Conservation (phyloP, 1,140 invertebrate genomes). For the Ceratoteleas bidentatus region DNA sequence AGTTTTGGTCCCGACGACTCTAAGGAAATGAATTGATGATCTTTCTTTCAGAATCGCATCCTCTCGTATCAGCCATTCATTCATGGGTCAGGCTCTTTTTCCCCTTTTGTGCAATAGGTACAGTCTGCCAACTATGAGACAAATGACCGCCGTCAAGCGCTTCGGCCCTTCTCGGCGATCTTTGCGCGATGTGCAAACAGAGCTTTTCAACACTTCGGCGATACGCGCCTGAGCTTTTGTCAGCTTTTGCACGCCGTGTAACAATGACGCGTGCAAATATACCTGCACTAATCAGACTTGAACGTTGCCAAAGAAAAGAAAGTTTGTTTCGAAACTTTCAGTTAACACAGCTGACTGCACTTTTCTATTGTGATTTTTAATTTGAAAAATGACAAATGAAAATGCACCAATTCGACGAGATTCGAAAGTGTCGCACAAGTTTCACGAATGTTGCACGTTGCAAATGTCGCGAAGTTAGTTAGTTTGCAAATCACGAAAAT, state of each 20-base stretch:
- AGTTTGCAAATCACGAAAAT: too few relatives aligned
- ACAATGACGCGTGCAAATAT: constrained; percentile 48
- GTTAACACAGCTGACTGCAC: too few relatives aligned
- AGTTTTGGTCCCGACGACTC: constrained; percentile 35
- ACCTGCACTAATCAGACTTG: too few relatives aligned
- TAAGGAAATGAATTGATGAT: constrained; percentile 80
- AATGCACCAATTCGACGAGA: too few relatives aligned
- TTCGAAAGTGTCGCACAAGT: too few relatives aligned
- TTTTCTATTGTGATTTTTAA: too few relatives aligned
- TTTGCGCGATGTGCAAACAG: constrained; percentile 68
- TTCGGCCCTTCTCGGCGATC: constrained; percentile 67
- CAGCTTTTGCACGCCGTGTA: constrained; percentile 40
- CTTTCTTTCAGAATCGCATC: constrained; percentile 82
- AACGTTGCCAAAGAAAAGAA: too few relatives aligned
- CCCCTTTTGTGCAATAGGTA: constrained; percentile 82
- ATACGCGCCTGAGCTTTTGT: constrained; percentile 66
- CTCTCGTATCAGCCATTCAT: constrained; percentile 81
- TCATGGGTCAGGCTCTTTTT: constrained; percentile 82
- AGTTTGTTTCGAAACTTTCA: too few relatives aligned
- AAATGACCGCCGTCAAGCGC: constrained; percentile 66
- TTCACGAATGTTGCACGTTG: too few relatives aligned
- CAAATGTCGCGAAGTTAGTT: too few relatives aligned
- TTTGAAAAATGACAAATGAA: too few relatives aligned
- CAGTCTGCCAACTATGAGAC: constrained; percentile 67
- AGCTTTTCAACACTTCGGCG: constrained; percentile 67